These are phyloP conservation scores for Hyperopisus bebe DNA, from an alignment of 2,113 vertebrate genomes.

Conservation along the genomic window DNA sequence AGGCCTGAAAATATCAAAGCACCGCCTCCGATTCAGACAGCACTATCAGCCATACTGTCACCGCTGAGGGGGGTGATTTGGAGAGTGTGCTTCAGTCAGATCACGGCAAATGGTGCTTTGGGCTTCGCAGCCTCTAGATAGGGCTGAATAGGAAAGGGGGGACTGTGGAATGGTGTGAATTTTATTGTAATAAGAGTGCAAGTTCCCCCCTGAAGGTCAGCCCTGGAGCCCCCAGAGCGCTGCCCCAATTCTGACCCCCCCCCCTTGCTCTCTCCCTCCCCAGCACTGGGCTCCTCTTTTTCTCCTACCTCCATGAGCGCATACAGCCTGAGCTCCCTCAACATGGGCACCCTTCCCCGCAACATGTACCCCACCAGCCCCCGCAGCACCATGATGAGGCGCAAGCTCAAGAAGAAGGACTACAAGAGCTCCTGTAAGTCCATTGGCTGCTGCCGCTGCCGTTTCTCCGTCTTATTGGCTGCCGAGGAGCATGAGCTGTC, in stretches of 20 bases:
- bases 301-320: slow-evolving; percentile 97
- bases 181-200: neutral
- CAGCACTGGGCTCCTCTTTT: slow-evolving; percentile 90
- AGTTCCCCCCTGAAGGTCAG: neutral
- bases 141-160: neutral
- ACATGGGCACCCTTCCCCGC: slow-evolving; percentile 90
- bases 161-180: neutral
- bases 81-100: too few species aligned
- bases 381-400: slow-evolving; percentile 88
- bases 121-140: neutral
- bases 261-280: slow-evolving; percentile 32
- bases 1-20: neutral
- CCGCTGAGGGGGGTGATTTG: neutral
- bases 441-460: neutral
- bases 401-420: slow-evolving; percentile 95
- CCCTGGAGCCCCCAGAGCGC: neutral
- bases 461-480: neutral
- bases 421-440: slow-evolving; percentile 95
- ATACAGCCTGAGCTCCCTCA: slow-evolving; percentile 96
- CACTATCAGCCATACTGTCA: neutral
- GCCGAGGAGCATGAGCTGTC: neutral
- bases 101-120: neutral
- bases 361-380: slow-evolving; percentile 95
- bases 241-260: neutral
- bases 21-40: neutral